Conservation (phyloP, 2,888 invertebrate species). For the Pseudococcus longispinus region DNA sequence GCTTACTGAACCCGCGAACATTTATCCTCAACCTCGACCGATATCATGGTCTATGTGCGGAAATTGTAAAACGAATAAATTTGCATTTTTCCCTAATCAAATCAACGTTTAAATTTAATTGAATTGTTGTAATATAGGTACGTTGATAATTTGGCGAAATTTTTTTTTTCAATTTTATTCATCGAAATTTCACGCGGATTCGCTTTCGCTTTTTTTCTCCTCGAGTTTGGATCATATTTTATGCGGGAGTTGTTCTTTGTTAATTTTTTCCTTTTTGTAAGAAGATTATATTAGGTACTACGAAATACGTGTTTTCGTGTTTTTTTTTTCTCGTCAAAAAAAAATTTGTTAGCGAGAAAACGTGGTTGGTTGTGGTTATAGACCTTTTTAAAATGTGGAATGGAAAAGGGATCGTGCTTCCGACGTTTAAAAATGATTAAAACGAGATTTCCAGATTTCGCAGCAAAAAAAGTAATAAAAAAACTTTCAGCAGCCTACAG, state of each 20-base stretch:
- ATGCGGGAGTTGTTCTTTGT: neutral
- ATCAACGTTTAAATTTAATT: neutral
- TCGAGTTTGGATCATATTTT: neutral
- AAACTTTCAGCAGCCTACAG: neutral
- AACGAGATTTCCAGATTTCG: neutral
- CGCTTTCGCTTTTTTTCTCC: too few species aligned
- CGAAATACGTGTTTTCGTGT: neutral
- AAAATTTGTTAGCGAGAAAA: neutral
- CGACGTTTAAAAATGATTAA: neutral
- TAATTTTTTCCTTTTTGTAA: neutral
- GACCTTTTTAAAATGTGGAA: neutral
- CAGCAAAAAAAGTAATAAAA: neutral
- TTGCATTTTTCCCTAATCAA: neutral
- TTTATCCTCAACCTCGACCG: neutral
- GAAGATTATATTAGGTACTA: neutral
- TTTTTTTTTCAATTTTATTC: neutral
- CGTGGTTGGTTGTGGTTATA: neutral
- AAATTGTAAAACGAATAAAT: neutral
- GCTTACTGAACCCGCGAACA: neutral
- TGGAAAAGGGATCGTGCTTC: neutral
- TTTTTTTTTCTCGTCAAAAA: neutral
- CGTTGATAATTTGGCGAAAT: neutral
- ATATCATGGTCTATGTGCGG: neutral
- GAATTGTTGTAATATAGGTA: neutral
- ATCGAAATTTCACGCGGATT: neutral